Evolutionary conservation across 1,140 invertebrate species (phyloP), one percentile per base, ranked within the genome.

Genomic region (Probaryconus sp.): DNA sequence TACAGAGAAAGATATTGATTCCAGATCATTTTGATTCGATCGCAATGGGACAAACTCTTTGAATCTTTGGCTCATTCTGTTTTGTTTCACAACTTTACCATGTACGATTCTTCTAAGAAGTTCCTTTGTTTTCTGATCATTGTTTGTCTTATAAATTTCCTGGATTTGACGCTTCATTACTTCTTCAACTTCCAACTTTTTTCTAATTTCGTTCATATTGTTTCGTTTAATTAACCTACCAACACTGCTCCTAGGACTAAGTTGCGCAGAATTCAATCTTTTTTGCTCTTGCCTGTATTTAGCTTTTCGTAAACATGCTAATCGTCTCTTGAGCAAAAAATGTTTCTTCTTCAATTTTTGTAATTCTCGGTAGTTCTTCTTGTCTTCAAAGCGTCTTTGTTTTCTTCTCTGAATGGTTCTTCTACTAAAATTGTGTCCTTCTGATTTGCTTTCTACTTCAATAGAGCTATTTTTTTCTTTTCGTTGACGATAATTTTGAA

Each of bases 331-430:
- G 13, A 53, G 17, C n/a, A 5, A 7, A 26, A 13, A 9, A 30
- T 14, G 26, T 5, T 28, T 42, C 14, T 40, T 40, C 16, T 17
- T 16, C 24, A 55, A 37, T 28, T 42, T 55, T 17, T 17, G 5
- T 18, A 55, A 17, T 37, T 55, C 35, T 16, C 9, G 3, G 14
- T 47, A 47, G 14, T 13, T 35, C 14, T 35, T 35, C 14, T 16
- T 47, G 9, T 30, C 11, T 28, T 45, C 24, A 16, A 45, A 16
- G 14, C 42, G 42, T 28, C 30, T 45, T 6, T 28, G 11, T 11
- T 28, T 45, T 45, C 42, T 45, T 45, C 42, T 45, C 5, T 13
- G 42, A 3, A 45, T 5, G 9, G 42, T 45, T 28, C 42, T 10
- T 13, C 6, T 45, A 13, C 42, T 45, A 10, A 13, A 2, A 13